Evolutionary conservation across 2,113 vertebrate genomes (phyloP).

Genomic region (Corythaeola cristata): DNA sequence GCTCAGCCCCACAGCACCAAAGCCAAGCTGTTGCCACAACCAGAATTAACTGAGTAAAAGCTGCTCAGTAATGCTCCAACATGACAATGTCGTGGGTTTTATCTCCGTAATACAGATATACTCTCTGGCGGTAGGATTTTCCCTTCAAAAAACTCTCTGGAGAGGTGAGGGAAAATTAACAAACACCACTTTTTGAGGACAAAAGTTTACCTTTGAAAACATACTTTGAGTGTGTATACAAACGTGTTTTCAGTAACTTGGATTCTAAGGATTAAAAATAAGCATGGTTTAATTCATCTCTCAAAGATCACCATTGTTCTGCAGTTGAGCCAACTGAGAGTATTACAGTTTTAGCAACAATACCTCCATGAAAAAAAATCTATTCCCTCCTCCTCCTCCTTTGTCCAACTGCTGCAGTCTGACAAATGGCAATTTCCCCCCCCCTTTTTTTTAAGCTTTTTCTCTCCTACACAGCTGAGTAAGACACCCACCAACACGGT

Average conservation of each 20-base stretch:
- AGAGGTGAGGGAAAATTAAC: neutral
- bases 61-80: neutral
- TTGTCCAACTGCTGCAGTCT: neutral
- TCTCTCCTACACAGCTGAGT: neutral
- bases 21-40: neutral
- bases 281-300: neutral
- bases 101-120: neutral
- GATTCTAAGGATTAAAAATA: conserved; percentile 1
- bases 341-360: neutral
- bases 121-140: neutral
- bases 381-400: neutral
- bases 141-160: neutral
- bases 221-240: neutral
- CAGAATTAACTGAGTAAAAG: neutral
- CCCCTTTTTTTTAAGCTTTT: neutral
- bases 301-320: neutral
- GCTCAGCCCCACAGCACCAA: neutral
- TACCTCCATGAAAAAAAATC: neutral
- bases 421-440: neutral
- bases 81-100: rapidly evolving
- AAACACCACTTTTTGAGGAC: neutral
- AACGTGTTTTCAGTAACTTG: neutral
- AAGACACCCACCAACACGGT: neutral
- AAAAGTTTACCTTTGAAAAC: neutral
- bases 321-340: neutral